Evolutionary conservation across 2,113 vertebrate species (phyloP), one percentile per base, ranked within the genome.

Genomic region (Fulica atra): DNA sequence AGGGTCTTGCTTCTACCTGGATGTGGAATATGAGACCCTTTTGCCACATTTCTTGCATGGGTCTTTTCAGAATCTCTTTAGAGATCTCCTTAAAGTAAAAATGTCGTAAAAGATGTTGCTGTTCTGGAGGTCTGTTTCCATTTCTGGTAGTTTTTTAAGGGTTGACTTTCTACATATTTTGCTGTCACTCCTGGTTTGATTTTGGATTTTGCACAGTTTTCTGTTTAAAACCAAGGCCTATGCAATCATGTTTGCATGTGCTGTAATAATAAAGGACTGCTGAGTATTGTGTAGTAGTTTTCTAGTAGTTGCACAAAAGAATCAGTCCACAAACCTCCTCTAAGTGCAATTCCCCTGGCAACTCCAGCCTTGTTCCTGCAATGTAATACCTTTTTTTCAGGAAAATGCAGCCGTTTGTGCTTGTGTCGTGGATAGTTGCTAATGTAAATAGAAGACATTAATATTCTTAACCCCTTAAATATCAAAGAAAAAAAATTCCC

Each of bases 301-400:
- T 66, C 46, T 64, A 16, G 69, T 21, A 81, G 15, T 20, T 24
- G 69, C 42, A 63, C 16, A 56, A 57, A 74, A 46, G 11, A 51
- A 81, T 48, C 36, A 89, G 7, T 25, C 21, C 33, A 64, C 9
- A 87, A 24, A 69, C n/a, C 18, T 89, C 48, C 35, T 29, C 4
- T 46, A 5, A 18, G 6, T 48, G 13, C 5, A 29, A 42, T 56
- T 71, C 44, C 56, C 7, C 2, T 76, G 73, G 19, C 66, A 69
- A 10, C 0, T 0, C 3, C 16, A 73, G 9, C 3, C 6, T 64
- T 7, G 59, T 19, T 64, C 26, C 10, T 44, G 11, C 38, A 16
- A 57, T 36, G 3, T 9, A 72, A 33, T 5, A 61, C 6, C 1
- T 1, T 28, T 77, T 51, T 35, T 71, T 63, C 42, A 68, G 33